Base-by-base conservation (phyloP, 2,888 invertebrate species). In the Drosophila limbata region DNA sequence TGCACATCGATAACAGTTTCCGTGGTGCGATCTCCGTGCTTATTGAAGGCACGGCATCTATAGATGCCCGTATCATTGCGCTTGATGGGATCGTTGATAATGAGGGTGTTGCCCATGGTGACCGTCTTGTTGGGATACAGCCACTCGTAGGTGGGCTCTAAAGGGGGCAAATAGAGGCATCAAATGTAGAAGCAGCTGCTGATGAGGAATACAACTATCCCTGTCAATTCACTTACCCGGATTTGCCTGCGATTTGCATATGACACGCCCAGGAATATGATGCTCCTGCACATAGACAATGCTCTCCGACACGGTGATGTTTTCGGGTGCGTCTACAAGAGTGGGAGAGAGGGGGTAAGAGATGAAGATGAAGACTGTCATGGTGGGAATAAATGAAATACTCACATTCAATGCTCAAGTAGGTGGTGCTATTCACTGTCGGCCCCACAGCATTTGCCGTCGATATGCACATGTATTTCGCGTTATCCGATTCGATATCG, bases 351-450 rank as follows among this genome's bases (percentile, higher is more conserved):
- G 15, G 15, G 15, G 25, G 51, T 1, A 4, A 1, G 28, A 52
- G 31, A 40, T 9, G 10, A 45, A 10, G 37, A 63, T 45, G 44
- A 5, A 21, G 40, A 28, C 51, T 53, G 53, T 57, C 35, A 39
- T 17, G 39, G 10, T 5, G 9, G 4, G 33, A 33, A 52, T 21
- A 19, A 61, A 52, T 56, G 31, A 48, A 17, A 56, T 79, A 95
- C 97, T 95, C 92, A 98, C 98, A 98, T 93, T 98, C 97, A 21
- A 98, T 97, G 69, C 96, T 96, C 88, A 98, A 96, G 89, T 95
- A 95, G 42, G 97, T 97, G 62, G 95, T 96, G 91, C 96, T 97
- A 84, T 95, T 95, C 72, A 98, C 97, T 2, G 96, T 96, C 0
- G 95, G 93, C 0, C 98, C 97, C 51, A 96, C 96, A 5, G 94